Evolutionary conservation across 2,888 invertebrate species (phyloP).

Genomic region (Callosobruchus maculatus): DNA sequence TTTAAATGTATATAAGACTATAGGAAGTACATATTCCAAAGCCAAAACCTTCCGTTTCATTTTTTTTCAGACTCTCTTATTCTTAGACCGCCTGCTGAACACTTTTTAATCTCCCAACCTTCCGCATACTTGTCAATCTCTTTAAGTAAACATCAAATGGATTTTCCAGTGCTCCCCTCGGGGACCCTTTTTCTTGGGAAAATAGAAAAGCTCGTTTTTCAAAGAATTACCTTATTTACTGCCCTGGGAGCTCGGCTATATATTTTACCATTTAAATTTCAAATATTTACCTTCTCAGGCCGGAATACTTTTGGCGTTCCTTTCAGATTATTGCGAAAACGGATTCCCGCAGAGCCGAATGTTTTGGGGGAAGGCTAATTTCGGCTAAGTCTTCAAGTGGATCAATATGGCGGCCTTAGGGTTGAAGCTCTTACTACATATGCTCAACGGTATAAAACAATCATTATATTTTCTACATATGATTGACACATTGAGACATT

Average conservation of each 20-base stretch:
- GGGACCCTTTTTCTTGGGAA: neutral
- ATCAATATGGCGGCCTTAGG: no score
- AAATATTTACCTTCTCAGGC: constrained; percentile 34
- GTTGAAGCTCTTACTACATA: no score
- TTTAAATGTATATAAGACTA: no score
- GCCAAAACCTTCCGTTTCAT: no score
- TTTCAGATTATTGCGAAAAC: neutral
- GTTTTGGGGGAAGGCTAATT: neutral
- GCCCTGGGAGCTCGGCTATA: constrained; percentile 12
- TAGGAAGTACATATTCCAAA: no score
- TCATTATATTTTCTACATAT: no score
- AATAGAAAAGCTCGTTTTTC: constrained; percentile 11
- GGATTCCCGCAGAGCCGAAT: neutral
- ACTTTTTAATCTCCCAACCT: neutral
- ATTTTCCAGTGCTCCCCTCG: neutral
- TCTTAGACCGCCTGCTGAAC: neutral
- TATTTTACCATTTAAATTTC: constrained; percentile 33
- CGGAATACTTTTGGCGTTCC: constrained; percentile 20
- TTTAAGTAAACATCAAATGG: constrained; percentile 17
- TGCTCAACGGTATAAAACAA: no score
- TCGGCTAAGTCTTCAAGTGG: neutral
- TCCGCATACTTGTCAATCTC: constrained; percentile 17
- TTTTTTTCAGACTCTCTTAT: neutral
- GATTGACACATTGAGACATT: no score
- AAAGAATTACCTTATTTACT: constrained; percentile 25